Percentiles rank a stretch among this genome's conserved stretches.
Conservation (phyloP, 2,113 vertebrate genomes). For the Tragelaphus strepsiceros region DNA sequence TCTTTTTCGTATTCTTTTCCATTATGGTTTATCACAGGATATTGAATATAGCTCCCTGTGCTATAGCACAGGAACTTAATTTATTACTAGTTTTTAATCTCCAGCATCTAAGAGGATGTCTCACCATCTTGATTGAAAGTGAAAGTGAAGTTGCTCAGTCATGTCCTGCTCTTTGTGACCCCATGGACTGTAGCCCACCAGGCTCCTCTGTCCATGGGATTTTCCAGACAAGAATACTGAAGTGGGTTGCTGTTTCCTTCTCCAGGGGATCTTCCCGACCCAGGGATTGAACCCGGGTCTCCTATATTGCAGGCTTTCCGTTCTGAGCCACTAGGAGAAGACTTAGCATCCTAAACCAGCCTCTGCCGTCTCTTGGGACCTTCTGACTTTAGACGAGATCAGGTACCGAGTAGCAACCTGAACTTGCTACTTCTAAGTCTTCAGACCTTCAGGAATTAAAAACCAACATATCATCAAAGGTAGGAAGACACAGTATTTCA, state of each 20-base stretch:
- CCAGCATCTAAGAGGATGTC: neutral
- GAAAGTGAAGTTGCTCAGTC: neutral
- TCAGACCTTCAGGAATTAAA: neutral
- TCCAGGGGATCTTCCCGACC: neutral
- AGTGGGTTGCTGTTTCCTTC: neutral
- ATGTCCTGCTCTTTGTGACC: neutral
- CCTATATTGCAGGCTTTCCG: neutral
- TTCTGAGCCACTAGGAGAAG: neutral
- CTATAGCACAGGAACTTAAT: neutral
- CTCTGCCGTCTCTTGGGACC: neutral
- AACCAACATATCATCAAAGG: neutral
- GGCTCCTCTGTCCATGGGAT: neutral
- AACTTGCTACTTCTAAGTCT: neutral
- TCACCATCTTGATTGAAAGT: neutral
- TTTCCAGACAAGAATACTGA: neutral
- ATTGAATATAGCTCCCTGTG: neutral
- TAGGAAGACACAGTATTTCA: neutral
- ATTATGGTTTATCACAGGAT: neutral
- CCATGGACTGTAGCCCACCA: neutral
- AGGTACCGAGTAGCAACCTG: neutral
- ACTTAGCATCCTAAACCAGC: fast-evolving
- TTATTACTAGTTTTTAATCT: neutral
- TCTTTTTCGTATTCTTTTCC: neutral
- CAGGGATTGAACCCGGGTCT: neutral
- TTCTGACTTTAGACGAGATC: neutral